These are phyloP conservation scores for Onychorhynchus coronatus DNA, from an alignment of 2,113 vertebrate genomes.

Conservation along the genomic window DNA sequence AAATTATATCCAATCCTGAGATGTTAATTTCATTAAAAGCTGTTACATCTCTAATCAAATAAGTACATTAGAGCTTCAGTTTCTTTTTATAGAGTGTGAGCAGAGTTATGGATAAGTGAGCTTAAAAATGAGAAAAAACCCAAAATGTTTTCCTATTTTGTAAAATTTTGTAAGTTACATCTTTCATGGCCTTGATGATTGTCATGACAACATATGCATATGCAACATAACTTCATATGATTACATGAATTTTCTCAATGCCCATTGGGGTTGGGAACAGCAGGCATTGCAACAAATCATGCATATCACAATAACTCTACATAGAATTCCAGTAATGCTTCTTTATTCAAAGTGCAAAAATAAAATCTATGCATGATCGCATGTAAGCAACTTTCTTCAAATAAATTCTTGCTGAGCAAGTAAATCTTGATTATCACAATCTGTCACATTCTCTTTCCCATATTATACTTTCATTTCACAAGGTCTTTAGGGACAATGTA, in stretches of 20 bases:
- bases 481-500: background rate
- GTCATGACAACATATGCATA: too few relatives aligned
- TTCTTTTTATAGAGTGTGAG: background rate
- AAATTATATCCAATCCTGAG: background rate
- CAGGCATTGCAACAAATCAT: background rate
- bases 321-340: background rate
- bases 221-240: background rate
- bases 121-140: background rate
- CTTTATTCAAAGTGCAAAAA: background rate
- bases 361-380: background rate
- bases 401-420: background rate
- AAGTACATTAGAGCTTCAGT: background rate
- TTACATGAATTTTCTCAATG: background rate
- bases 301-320: background rate
- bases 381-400: background rate
- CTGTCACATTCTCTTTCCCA: background rate
- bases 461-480: background rate
- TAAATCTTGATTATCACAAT: background rate
- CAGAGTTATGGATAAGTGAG: background rate
- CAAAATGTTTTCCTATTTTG: background rate
- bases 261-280: rapidly evolving
- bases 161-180: background rate
- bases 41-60: background rate
- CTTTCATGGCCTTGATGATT: background rate
- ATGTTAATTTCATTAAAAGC: background rate